Percentiles rank a stretch among this genome's conserved stretches.
Conservation (phyloP, 2,888 invertebrate genomes). For the Cremastinae sp. region DNA sequence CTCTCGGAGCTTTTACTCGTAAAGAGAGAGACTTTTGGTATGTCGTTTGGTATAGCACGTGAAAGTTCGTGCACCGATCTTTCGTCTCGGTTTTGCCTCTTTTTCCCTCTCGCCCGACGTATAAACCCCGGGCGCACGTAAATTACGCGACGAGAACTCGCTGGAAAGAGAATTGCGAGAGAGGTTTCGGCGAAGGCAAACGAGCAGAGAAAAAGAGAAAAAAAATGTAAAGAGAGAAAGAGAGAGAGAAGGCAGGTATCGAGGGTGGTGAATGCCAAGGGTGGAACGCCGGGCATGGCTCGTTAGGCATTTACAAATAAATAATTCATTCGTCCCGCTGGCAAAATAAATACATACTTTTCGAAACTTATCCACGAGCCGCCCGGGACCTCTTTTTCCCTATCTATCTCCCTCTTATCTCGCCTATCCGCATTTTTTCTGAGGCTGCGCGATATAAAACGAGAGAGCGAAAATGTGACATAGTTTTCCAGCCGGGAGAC, state of each 20-base stretch:
- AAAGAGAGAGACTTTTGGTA: slow-evolving; percentile 20
- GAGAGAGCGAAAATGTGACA: slow-evolving; percentile 19
- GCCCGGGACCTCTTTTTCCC: slow-evolving; percentile 38
- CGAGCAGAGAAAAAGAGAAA: slow-evolving; percentile 23
- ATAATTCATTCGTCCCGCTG: slow-evolving; percentile 68
- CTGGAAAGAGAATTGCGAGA: slow-evolving; percentile 48
- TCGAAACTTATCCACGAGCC: slow-evolving; percentile 46
- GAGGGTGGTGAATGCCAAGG: slow-evolving; percentile 44
- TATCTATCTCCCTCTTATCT: slow-evolving; percentile 26
- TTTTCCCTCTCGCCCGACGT: slow-evolving; percentile 26
- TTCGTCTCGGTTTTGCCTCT: slow-evolving; percentile 30
- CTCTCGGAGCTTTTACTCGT: slow-evolving; percentile 17
- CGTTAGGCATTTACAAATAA: slow-evolving; percentile 71
- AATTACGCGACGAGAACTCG: slow-evolving; percentile 63
- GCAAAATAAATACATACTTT: slow-evolving; percentile 67
- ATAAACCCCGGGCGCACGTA: slow-evolving; percentile 63
- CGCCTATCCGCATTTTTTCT: slow-evolving; percentile 1
- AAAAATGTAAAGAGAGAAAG: slow-evolving; percentile 27
- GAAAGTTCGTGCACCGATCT: slow-evolving; percentile 61
- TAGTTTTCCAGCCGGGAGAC: slow-evolving; percentile 20
- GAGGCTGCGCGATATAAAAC: slow-evolving; percentile 18
- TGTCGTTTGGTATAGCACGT: slow-evolving; percentile 53
- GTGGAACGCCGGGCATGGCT: slow-evolving; percentile 63
- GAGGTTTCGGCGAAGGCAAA: slow-evolving; percentile 42
- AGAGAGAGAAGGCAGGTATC: slow-evolving; percentile 22